A percentile compares a stretch with the other conserved stretches of the same genome.
These are phyloP conservation scores for Patella caerulea DNA, from an alignment of 2,888 invertebrate species.

Conservation along the genomic window DNA sequence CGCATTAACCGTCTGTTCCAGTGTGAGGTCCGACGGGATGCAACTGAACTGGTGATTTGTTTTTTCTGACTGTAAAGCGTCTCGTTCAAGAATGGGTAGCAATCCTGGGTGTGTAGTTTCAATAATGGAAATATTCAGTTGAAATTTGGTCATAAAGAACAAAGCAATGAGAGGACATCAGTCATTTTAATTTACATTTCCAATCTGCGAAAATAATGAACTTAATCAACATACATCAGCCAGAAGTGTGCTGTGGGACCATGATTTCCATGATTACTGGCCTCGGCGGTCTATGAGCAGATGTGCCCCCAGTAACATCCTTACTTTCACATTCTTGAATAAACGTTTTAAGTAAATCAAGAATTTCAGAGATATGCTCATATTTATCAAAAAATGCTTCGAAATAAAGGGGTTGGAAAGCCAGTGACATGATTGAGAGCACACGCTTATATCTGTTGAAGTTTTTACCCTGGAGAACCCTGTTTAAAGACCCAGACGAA, in stretches of 20 bases:
- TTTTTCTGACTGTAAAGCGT: neutral
- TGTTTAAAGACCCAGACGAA: constrained; percentile 36
- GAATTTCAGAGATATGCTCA: neutral
- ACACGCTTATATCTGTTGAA: constrained; percentile 41
- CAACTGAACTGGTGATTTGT: neutral
- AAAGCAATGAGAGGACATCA: constrained; percentile 32
- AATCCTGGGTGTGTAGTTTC: constrained; percentile 11
- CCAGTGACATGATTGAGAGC: constrained; percentile 34
- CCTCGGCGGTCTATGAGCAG: neutral
- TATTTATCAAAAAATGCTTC: constrained; percentile 18
- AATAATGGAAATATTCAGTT: constrained; percentile 36
- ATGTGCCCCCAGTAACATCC: neutral
- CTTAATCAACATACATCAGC: constrained; percentile 34
- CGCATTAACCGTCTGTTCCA: neutral
- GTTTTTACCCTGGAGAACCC: constrained; percentile 28
- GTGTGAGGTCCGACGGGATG: neutral
- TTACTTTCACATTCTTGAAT: neutral
- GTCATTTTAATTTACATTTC: constrained; percentile 28
- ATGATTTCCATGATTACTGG: constrained; percentile 29
- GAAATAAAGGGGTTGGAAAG: constrained; percentile 36
- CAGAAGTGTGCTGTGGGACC: constrained; percentile 38
- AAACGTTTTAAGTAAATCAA: neutral
- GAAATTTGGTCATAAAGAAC: constrained; percentile 38
- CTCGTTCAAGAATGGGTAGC: neutral
- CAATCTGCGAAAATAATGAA: constrained; percentile 22